Evolutionary conservation across 2,888 invertebrate genomes (phyloP), one percentile per base, ranked within the genome.

Genomic region (Acleris literana): DNA sequence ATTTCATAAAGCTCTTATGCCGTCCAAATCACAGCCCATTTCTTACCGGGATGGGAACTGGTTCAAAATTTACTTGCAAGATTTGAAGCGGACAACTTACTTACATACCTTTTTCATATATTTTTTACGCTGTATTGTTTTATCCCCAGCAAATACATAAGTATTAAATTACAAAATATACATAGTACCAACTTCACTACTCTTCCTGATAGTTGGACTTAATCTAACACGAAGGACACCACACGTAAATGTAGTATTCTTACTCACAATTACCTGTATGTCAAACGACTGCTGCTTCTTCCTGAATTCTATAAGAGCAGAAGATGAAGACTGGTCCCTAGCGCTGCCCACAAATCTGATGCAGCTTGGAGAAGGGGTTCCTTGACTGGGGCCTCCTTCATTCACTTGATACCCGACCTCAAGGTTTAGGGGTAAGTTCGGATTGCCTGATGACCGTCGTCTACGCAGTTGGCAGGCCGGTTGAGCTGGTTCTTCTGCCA

Each of bases 281-380:
- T 93, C 93, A 77, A 93, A 92, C 5, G 92, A 92, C 73, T 89
- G 90, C 71, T 92, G 92, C 68, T 92, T 92, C 77, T 91, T 92
- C 72, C 92, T 88, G 74, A 88, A 93, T 61, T 93, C 90, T 18
- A 84, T 75, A 9, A 92, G 76, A 4, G 88, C 83, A 46, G 87
- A 81, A 2, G 87, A 82, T 33, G 84, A 80, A 6, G 78, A 81
- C 52, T 78, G 72, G 49, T 72, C 79, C 43, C 72, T 74, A 0
- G 74, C 65, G 33, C 82, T 82, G 6, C 87, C 78, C n/a, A 82
- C 79, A 17, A 86, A 82, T 71, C 81, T 85, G 54, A 81, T 77
- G 68, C 83, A 85, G 71, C 88, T 82, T 0, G 92, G 92, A 0
- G 92, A 90, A 0, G 93, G 92, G 0, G 92, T 92, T 0, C 86